phyloP scores from a whole-genome alignment of 92 coral and sea anemone genomes.

The Micromussa lordhowensis region DNA sequence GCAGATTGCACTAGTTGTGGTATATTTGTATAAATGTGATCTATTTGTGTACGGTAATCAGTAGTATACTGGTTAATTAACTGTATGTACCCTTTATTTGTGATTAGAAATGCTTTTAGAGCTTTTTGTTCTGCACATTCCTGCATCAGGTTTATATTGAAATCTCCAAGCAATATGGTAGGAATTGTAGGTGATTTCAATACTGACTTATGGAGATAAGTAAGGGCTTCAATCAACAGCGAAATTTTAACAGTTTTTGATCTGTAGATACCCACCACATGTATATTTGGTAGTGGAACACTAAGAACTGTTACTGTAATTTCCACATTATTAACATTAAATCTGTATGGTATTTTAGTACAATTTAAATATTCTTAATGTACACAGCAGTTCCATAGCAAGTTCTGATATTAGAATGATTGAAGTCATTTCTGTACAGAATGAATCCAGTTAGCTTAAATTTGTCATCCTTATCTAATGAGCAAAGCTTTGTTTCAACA shows the following conservation, averaged over 20 bases:
- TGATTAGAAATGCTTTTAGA: conserved; percentile 5
- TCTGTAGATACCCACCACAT: conserved; percentile 71
- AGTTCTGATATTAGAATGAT: conserved; percentile 48
- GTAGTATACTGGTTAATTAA: too few relatives aligned
- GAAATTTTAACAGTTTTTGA: conserved; percentile 55
- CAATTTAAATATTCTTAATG: conserved; percentile 50
- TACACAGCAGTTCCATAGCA: conserved; percentile 68
- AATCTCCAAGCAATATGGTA: conserved; percentile 51
- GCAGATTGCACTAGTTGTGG: too few relatives aligned
- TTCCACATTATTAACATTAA: conserved; percentile 62
- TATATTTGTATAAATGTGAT: too few relatives aligned
- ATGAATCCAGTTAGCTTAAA: conserved; percentile 35
- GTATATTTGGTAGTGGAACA: conserved; percentile 51
- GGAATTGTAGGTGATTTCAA: conserved; percentile 11
- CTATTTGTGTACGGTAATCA: too few relatives aligned
- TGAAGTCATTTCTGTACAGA: conserved; percentile 67
- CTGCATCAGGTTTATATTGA: too few relatives aligned
- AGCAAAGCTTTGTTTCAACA: conserved; percentile 71
- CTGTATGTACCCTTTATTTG: too few relatives aligned
- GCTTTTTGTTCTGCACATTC: conserved; percentile 26
- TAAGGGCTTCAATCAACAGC: conserved; percentile 37
- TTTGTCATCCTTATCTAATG: conserved; percentile 33
- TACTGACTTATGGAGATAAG: conserved; percentile 17
- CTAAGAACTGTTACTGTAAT: conserved; percentile 41
- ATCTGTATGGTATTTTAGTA: conserved; percentile 50